Conservation (phyloP, 2,888 invertebrate species). For the Diarsia brunnea region DNA sequence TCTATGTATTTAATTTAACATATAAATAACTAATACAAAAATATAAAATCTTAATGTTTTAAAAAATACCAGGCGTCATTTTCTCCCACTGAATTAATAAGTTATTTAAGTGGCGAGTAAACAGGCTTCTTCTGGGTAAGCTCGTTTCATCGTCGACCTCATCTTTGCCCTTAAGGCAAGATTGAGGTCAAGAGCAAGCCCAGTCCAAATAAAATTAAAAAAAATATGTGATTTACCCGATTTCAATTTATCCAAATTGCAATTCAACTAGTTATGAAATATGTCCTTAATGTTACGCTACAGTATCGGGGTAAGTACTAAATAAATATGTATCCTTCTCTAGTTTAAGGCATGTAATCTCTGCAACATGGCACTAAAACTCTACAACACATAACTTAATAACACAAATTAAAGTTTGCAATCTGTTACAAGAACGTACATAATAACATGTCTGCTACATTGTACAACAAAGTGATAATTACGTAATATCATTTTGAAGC, state of each 20-base stretch:
- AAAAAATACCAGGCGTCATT: background rate
- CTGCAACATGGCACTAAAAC: background rate
- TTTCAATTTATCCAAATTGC: background rate
- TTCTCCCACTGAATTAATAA: background rate
- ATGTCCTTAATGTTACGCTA: background rate
- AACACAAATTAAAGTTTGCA: slow-evolving; percentile 23
- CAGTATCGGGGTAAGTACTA: background rate
- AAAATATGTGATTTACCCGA: background rate
- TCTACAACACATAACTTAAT: slow-evolving; percentile 14
- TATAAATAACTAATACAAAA: background rate
- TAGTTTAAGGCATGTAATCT: background rate
- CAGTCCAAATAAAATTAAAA: too few species aligned
- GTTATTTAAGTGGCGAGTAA: too few species aligned
- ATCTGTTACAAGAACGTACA: slow-evolving; percentile 24
- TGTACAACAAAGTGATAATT: slow-evolving; percentile 48
- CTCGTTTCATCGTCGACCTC: too few species aligned
- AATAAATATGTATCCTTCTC: background rate
- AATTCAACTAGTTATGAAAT: too few species aligned
- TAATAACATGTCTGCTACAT: slow-evolving; percentile 31
- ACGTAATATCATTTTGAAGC: slow-evolving; percentile 57
- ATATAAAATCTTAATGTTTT: background rate
- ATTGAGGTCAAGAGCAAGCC: too few species aligned
- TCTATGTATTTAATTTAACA: background rate
- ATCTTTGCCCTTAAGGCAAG: too few species aligned
- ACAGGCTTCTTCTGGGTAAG: too few species aligned